A percentile compares a stretch with the other conserved stretches of the same genome.
phyloP scores from a whole-genome alignment of 2,888 invertebrate genomes.

The Netelia melanura region DNA sequence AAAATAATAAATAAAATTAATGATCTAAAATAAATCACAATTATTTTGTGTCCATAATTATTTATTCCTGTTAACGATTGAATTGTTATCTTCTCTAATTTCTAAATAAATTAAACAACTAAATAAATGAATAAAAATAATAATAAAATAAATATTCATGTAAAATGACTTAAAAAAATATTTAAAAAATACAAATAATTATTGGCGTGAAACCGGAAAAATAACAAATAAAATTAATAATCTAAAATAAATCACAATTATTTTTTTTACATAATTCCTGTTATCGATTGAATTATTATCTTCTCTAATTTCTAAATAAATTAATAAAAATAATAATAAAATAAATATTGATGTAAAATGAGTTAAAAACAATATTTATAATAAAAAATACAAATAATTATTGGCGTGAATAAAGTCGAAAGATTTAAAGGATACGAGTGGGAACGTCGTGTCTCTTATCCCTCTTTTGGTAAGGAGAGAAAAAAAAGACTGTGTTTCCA shows the following conservation, averaged over 20 bases:
- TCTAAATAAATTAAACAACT: background rate
- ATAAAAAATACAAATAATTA: background rate
- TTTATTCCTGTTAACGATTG: background rate
- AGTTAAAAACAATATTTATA: slow-evolving; percentile 7
- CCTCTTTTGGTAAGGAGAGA: background rate
- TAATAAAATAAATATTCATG: background rate
- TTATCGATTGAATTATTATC: background rate
- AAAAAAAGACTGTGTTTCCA: background rate
- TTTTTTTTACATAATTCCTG: background rate
- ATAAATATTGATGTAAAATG: background rate
- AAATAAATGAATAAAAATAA: background rate
- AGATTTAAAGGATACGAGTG: background rate
- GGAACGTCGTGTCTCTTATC: background rate
- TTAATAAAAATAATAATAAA: slow-evolving; percentile 5
- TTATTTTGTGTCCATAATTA: background rate
- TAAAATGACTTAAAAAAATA: slow-evolving; percentile 10
- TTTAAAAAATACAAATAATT: background rate
- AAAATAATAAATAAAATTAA: slow-evolving; percentile 73
- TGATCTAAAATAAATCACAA: background rate
- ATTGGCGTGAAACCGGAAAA: slow-evolving; percentile 86
- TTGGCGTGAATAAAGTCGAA: background rate
- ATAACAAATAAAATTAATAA: slow-evolving; percentile 49
- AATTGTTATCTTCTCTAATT: background rate
- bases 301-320: background rate
- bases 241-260: background rate